Percentiles rank a stretch among this genome's conserved stretches.
These are phyloP conservation scores for Prionailurus viverrinus DNA, from an alignment of 2,113 vertebrate species.

Conservation along the genomic window DNA sequence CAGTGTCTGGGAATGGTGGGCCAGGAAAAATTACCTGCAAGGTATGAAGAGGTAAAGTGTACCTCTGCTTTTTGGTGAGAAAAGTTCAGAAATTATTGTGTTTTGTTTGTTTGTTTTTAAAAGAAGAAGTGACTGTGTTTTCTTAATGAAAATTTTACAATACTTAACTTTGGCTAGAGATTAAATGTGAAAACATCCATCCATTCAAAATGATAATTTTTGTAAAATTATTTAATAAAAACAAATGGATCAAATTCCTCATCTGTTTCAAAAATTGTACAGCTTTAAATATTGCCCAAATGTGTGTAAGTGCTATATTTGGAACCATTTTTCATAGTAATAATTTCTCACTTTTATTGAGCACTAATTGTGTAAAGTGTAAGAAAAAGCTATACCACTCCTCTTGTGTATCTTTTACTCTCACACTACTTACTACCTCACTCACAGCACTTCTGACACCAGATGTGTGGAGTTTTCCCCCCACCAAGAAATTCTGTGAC, in stretches of 20 bases:
- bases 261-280: neutral
- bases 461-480: neutral
- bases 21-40: neutral
- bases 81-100: neutral
- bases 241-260: slow-evolving; percentile 14
- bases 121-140: neutral
- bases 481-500: neutral
- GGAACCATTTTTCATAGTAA: neutral
- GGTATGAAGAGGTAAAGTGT: neutral
- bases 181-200: neutral
- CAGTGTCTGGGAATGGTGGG: neutral
- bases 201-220: slow-evolving; percentile 27
- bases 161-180: slow-evolving; percentile 35
- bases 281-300: slow-evolving; percentile 23
- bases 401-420: neutral
- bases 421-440: neutral
- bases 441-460: neutral
- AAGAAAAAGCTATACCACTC: neutral
- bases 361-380: neutral
- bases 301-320: neutral
- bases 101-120: neutral
- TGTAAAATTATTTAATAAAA: slow-evolving; percentile 48
- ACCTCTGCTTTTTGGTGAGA: neutral
- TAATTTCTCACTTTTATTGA: slow-evolving; percentile 27
- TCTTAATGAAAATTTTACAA: neutral